A percentile compares a stretch with the other conserved stretches of the same genome.
These are phyloP conservation scores for Apodemus sylvaticus DNA, from an alignment of 2,113 vertebrate genomes.

Conservation along the genomic window DNA sequence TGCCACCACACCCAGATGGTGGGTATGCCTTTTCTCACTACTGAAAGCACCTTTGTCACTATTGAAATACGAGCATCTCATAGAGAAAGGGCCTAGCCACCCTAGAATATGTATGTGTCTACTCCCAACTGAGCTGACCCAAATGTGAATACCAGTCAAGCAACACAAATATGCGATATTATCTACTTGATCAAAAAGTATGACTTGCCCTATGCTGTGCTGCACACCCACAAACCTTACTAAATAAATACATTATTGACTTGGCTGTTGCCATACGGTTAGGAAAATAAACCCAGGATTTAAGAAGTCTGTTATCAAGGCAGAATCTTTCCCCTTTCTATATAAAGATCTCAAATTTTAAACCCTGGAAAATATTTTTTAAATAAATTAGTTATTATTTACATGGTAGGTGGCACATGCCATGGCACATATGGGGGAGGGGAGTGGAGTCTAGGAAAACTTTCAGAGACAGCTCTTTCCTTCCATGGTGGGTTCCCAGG, in stretches of 20 bases:
- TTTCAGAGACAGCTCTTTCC: background rate
- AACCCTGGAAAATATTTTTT: background rate
- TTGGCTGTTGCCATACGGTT: background rate
- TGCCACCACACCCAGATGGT: background rate
- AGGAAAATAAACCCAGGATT: conserved; percentile 7
- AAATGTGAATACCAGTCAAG: background rate
- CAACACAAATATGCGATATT: background rate
- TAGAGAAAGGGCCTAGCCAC: background rate
- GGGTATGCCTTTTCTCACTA: background rate
- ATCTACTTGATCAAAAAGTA: conserved; percentile 4
- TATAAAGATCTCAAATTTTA: conserved; percentile 19
- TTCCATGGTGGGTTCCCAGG: background rate
- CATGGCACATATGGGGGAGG: no score
- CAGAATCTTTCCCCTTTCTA: background rate
- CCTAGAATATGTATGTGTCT: background rate
- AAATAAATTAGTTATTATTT: background rate
- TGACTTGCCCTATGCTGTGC: background rate
- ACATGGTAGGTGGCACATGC: no score
- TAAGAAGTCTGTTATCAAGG: background rate
- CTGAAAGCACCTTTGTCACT: background rate
- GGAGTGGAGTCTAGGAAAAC: background rate
- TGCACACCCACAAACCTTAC: background rate
- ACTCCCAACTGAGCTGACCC: background rate
- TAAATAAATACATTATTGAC: background rate
- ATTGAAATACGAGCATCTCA: background rate